phyloP scores from a whole-genome alignment of 2,888 invertebrate genomes.

The Apamea epomidion region DNA sequence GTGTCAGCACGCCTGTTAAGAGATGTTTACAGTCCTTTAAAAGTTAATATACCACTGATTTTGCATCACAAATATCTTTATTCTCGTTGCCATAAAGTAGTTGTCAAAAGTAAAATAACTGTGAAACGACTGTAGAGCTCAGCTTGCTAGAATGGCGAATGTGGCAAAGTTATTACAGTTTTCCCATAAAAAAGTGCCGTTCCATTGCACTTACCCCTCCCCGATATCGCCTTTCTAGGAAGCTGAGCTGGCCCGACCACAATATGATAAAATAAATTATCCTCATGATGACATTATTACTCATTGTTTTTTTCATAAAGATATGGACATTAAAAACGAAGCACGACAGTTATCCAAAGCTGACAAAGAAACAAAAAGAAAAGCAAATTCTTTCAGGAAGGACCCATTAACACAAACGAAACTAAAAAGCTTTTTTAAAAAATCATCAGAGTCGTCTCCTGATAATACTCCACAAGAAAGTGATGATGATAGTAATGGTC shows the following conservation, averaged over 20 bases:
- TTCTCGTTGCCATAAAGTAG: neutral
- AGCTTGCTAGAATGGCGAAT: neutral
- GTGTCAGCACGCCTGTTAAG: neutral
- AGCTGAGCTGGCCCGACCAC: neutral
- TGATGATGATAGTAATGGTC: slow-evolving; percentile 77
- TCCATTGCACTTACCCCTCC: neutral
- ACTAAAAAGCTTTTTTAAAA: slow-evolving; percentile 84
- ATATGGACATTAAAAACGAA: slow-evolving; percentile 72
- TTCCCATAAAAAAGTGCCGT: neutral
- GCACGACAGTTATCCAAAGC: slow-evolving; percentile 82
- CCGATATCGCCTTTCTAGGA: neutral
- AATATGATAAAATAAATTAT: slow-evolving; percentile 1
- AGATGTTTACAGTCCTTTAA: neutral
- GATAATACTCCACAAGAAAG: slow-evolving; percentile 74
- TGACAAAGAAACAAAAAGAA: slow-evolving; percentile 85
- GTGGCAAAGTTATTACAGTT: neutral
- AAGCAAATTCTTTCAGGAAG: slow-evolving; percentile 87
- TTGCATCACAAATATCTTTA: neutral
- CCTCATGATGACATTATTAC: neutral
- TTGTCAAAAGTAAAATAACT: slow-evolving; percentile 4
- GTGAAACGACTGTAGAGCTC: neutral
- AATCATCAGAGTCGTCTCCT: slow-evolving; percentile 76
- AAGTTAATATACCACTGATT: neutral
- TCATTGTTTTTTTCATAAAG: slow-evolving; percentile 63
- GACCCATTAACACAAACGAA: slow-evolving; percentile 88